A percentile compares a stretch with the other conserved stretches of the same genome.
phyloP scores from a whole-genome alignment of 2,888 invertebrate genomes.

The Pherbina coryleti region DNA sequence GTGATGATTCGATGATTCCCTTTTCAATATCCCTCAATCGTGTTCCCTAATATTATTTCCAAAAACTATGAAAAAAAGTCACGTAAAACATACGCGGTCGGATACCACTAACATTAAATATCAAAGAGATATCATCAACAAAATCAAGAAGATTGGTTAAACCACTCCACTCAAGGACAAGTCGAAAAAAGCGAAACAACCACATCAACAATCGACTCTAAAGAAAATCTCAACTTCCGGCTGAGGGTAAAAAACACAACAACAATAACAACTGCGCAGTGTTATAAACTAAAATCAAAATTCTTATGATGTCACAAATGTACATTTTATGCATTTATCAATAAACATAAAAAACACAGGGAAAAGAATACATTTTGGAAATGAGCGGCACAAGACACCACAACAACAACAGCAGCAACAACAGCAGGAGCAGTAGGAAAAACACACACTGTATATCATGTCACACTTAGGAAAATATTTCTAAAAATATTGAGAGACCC shows the following conservation, averaged over 20 bases:
- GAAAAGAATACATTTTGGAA: neutral
- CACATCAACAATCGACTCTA: too few relatives aligned
- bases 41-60: neutral
- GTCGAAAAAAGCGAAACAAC: neutral
- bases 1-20: neutral
- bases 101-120: too few relatives aligned
- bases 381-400: neutral
- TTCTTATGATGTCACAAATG: slow-evolving; percentile 41
- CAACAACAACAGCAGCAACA: neutral
- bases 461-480: slow-evolving; percentile 32
- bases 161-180: neutral
- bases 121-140: too few relatives aligned
- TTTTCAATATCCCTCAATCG: neutral
- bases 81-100: neutral
- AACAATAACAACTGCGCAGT: neutral
- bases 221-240: too few relatives aligned
- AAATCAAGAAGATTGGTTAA: too few relatives aligned
- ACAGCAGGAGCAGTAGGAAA: neutral
- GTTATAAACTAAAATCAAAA: slow-evolving; percentile 19
- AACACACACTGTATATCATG: slow-evolving; percentile 17
- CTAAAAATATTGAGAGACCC: slow-evolving; percentile 36
- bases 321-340: slow-evolving; percentile 32
- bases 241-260: neutral
- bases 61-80: neutral
- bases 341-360: slow-evolving; percentile 11